Evolutionary conservation across 2,888 invertebrate species (phyloP).

Genomic region (Scaptomyza parva): DNA sequence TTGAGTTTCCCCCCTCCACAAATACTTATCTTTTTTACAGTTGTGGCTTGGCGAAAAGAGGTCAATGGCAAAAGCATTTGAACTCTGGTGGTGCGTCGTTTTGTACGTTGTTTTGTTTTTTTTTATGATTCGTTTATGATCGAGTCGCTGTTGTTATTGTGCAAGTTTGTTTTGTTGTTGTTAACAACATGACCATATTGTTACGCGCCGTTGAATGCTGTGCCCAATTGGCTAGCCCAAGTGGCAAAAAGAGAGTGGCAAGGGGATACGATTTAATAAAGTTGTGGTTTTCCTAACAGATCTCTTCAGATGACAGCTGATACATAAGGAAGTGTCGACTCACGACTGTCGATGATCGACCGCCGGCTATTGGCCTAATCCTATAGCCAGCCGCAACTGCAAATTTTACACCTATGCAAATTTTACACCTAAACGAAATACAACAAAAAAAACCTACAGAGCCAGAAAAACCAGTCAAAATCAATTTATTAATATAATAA

Average conservation of each 20-base stretch:
- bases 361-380: slow-evolving; percentile 46
- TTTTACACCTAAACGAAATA: slow-evolving; percentile 37
- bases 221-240: slow-evolving; percentile 55
- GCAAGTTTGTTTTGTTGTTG: slow-evolving; percentile 14
- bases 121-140: slow-evolving; percentile 25
- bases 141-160: slow-evolving; percentile 29
- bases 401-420: slow-evolving; percentile 69
- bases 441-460: slow-evolving; percentile 14
- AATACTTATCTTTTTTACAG: slow-evolving; percentile 9
- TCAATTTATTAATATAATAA: slow-evolving; percentile 72
- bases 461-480: slow-evolving; percentile 72
- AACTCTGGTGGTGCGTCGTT: slow-evolving; percentile 62
- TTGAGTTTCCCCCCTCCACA: slow-evolving; percentile 26
- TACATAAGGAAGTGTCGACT: slow-evolving; percentile 67
- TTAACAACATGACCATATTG: slow-evolving; percentile 51
- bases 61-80: slow-evolving; percentile 79
- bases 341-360: background rate
- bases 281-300: slow-evolving; percentile 39
- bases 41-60: slow-evolving; percentile 50
- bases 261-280: slow-evolving; percentile 45
- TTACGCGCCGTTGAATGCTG: slow-evolving; percentile 67
- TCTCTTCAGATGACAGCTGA: slow-evolving; percentile 38
- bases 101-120: background rate
- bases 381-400: slow-evolving; percentile 49
- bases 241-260: background rate